A percentile compares a stretch with the other conserved stretches of the same genome.
Evolutionary conservation across 2,888 invertebrate species (phyloP).

Genomic region (Calliphora vomitoria): DNA sequence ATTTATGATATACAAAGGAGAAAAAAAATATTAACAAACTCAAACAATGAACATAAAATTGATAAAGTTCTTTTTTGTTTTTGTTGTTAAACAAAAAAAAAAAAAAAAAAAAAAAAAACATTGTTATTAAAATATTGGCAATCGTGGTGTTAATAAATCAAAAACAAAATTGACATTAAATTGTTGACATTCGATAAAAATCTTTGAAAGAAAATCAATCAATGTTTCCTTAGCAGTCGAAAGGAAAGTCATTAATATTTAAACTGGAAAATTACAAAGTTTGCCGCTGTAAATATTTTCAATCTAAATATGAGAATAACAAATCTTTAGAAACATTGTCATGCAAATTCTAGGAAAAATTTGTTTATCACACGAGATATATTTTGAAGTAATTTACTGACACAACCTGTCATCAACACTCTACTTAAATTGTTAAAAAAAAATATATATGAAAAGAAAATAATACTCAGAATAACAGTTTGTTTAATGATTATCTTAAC

Average conservation of each 20-base stretch:
- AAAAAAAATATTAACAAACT: slow-evolving; percentile 10
- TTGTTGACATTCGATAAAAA: slow-evolving; percentile 52
- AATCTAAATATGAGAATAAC: background rate
- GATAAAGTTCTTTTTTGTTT: slow-evolving; percentile 18
- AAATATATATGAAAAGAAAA: too few species aligned
- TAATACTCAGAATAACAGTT: too few species aligned
- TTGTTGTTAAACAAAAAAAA: slow-evolving; percentile 13
- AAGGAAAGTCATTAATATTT: slow-evolving; percentile 48
- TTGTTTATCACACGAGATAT: background rate
- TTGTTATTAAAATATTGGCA: slow-evolving; percentile 23
- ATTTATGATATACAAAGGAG: slow-evolving; percentile 8
- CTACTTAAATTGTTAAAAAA: too few species aligned
- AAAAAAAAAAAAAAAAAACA: too few species aligned
- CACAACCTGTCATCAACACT: background rate
- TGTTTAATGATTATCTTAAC: too few species aligned
- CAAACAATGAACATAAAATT: slow-evolving; percentile 48
- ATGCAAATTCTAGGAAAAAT: background rate
- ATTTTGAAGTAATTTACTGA: background rate
- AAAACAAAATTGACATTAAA: slow-evolving; percentile 45
- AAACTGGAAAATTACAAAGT: slow-evolving; percentile 32
- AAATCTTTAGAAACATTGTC: slow-evolving; percentile 7
- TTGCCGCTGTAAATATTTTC: background rate
- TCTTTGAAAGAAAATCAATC: slow-evolving; percentile 55
- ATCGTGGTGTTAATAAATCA: slow-evolving; percentile 44
- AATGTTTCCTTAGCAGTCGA: slow-evolving; percentile 32